A percentile compares a stretch with the other conserved stretches of the same genome.
Conservation (phyloP, 2,113 vertebrate genomes). For the Ophiodon elongatus region DNA sequence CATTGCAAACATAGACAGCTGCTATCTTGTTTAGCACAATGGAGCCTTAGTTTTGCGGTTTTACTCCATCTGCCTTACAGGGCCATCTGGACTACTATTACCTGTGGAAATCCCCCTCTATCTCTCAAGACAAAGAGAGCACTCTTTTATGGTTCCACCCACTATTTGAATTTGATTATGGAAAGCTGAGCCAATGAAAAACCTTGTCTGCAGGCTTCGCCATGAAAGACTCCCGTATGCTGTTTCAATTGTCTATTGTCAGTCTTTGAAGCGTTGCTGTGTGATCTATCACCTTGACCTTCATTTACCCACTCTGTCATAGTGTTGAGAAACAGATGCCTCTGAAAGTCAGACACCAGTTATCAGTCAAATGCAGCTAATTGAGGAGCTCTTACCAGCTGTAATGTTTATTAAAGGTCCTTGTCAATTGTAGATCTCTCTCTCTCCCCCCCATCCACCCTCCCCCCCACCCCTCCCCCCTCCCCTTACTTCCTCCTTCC, state of each 20-base stretch:
- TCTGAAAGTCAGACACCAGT: no score
- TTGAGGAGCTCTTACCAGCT: background rate
- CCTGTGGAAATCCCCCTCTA: background rate
- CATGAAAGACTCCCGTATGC: background rate
- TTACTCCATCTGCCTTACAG: no score
- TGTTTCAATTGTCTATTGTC: background rate
- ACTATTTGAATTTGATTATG: rapidly evolving
- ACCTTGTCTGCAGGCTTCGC: background rate
- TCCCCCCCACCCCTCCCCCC: background rate
- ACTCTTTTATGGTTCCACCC: background rate
- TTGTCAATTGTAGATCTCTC: background rate
- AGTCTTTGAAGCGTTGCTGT: no score
- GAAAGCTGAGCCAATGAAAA: background rate
- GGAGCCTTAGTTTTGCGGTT: no score
- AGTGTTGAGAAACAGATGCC: background rate
- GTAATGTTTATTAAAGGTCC: background rate
- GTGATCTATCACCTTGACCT: background rate
- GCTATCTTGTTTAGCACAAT: no score
- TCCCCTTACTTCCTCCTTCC: no score
- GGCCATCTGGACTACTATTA: background rate
- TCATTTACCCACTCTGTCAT: background rate
- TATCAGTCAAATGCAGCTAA: background rate
- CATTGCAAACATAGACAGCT: no score
- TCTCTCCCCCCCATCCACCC: background rate
- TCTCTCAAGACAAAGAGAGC: no score